Base-by-base conservation (phyloP, 2,797 vertebrate species). In the Hydrolagus colliei region DNA sequence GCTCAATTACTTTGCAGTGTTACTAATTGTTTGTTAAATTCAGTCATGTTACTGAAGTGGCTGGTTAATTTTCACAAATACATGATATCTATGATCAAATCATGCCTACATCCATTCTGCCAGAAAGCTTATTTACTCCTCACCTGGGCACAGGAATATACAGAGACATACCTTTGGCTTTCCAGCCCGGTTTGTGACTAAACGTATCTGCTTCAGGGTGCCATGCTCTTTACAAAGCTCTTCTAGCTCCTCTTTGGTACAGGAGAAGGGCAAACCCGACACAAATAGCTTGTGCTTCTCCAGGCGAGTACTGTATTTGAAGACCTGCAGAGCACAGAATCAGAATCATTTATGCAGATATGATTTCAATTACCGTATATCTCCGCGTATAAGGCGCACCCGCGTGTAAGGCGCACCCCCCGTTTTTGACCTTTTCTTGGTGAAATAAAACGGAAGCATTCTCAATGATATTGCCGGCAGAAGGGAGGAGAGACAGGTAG, bases 251-350 rank as follows among this genome's bases (percentile, higher is more conserved):
- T 97, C 96, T 90, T 95, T 96, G 1, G 95, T 97, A 92, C 95
- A 97, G 35, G 95, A 95, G 88, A 96, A 98, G 0, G 98, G 97
- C 88, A 99, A 91, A 27, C 97, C 97, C 0, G 97, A 97, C 89
- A 99, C 94, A 77, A 99, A 99, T 68, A 99, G 93, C 87, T 99
- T 99, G 86, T 99, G 97, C 89, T 96, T 98, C 92, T 99, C 98
- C 88, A 99, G 87, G 1, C 94, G 88, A 0, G 95, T 96, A 90
- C 97, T 97, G 89, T 98, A 99, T 88, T 95, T 96, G 89, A 99
- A 99, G 85, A 98, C 95, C 98, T 99, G 62, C 2, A 5, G 7
- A 22, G 63, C 62, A 16, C 9, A 20, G 27, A 72, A 72, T 11
- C 32, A 10, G 16, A 20, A 10, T 20, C 20, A 35, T 16, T 72